phyloP scores from a whole-genome alignment of 2,888 invertebrate species.

The Pseudococcus viburni region DNA sequence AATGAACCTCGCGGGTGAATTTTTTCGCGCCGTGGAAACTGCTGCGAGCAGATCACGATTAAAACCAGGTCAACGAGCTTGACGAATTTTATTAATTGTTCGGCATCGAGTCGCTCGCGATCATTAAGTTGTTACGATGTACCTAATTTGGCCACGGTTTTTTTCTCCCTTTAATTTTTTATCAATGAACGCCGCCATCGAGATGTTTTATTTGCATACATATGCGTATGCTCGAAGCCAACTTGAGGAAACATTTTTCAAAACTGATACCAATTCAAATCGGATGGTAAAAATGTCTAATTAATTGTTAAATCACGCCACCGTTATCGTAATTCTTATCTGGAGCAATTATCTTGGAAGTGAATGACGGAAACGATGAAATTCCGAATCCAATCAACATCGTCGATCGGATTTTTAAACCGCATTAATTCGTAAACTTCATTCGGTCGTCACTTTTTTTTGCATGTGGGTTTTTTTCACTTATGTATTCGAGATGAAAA shows the following conservation, averaged over 20 bases:
- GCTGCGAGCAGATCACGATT: conserved; percentile 18
- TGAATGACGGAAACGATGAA: conserved; percentile 52
- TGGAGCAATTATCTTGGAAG: conserved; percentile 36
- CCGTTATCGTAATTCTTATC: conserved; percentile 46
- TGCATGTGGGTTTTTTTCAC: neutral
- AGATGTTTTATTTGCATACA: neutral
- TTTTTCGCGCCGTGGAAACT: neutral
- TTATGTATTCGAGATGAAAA: too few relatives aligned
- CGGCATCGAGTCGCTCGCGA: neutral
- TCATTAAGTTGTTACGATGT: conserved; percentile 29
- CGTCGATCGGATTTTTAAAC: conserved; percentile 17
- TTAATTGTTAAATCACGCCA: conserved; percentile 34
- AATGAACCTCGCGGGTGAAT: neutral
- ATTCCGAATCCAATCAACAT: conserved; percentile 3
- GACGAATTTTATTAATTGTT: conserved; percentile 33
- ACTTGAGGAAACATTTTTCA: conserved; percentile 30
- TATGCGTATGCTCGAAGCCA: neutral
- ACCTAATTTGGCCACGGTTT: neutral
- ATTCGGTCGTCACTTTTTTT: neutral
- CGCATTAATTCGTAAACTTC: neutral
- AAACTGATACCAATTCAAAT: conserved; percentile 18
- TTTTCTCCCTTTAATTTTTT: neutral
- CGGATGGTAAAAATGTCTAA: neutral
- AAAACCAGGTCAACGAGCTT: conserved; percentile 39
- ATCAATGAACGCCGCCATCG: conserved; percentile 11